These are phyloP conservation scores for Ectobius pallidus DNA, from an alignment of 2,888 invertebrate genomes.

Conservation along the genomic window DNA sequence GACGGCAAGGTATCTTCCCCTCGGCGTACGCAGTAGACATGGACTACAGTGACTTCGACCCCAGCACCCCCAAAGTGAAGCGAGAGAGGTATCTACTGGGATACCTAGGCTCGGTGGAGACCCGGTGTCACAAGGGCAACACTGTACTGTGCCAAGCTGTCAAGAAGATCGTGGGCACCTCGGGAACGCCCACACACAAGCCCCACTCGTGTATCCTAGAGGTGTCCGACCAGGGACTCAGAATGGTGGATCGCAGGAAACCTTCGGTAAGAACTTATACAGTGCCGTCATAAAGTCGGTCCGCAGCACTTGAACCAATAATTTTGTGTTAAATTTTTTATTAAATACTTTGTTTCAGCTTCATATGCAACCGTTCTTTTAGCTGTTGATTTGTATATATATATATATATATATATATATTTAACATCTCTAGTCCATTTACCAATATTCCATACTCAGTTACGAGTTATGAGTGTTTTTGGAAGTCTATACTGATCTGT, in stretches of 20 bases:
- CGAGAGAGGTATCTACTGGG: conserved; percentile 88
- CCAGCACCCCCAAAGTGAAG: conserved; percentile 80
- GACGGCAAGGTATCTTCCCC: conserved; percentile 93
- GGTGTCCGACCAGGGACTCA: conserved; percentile 92
- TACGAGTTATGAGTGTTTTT: no score
- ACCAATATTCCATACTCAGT: no score
- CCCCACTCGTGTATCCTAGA: conserved; percentile 88
- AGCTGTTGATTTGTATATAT: no score
- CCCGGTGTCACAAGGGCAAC: conserved; percentile 95
- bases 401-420: no score
- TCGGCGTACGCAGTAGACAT: conserved; percentile 97
- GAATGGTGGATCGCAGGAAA: conserved; percentile 91
- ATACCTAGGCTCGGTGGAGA: conserved; percentile 96
- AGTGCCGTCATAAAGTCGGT: no score
- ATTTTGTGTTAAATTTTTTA: no score
- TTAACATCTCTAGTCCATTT: no score
- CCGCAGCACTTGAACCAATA: no score
- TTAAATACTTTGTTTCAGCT: no score
- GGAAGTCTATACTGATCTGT: no score
- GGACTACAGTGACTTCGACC: conserved; percentile 95
- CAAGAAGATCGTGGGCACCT: conserved; percentile 72
- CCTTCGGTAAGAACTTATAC: conserved; percentile 68
- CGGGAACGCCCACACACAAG: conserved; percentile 49
- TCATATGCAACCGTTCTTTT: no score
- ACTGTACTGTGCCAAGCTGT: conserved; percentile 93